These are phyloP conservation scores for Pygoscelis adeliae DNA, from an alignment of 2,113 vertebrate genomes.

Conservation along the genomic window DNA sequence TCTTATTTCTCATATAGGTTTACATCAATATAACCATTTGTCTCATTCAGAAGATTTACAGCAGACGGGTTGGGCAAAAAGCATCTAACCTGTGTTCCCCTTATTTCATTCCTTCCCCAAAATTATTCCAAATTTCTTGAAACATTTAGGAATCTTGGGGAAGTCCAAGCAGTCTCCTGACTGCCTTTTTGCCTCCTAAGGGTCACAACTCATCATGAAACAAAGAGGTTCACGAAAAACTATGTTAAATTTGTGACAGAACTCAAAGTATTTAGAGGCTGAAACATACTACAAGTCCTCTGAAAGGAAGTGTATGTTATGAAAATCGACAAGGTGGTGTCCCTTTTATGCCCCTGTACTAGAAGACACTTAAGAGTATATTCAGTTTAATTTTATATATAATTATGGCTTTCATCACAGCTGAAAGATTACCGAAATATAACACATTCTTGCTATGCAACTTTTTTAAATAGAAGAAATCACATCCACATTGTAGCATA, in stretches of 20 bases:
- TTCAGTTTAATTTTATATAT: background rate
- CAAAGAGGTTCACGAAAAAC: background rate
- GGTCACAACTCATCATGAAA: background rate
- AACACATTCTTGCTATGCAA: background rate
- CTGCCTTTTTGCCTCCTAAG: background rate
- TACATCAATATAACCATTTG: background rate
- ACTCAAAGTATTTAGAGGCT: background rate
- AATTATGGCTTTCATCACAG: background rate
- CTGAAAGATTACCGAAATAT: background rate
- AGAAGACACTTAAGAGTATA: background rate
- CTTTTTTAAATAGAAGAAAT: background rate
- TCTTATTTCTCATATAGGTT: background rate
- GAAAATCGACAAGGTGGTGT: background rate
- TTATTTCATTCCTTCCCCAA: background rate
- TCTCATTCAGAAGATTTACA: background rate
- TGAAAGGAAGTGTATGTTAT: background rate
- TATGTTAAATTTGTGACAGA: background rate
- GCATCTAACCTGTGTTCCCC: background rate
- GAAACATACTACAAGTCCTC: background rate
- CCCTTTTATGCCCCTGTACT: background rate
- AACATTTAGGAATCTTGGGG: background rate
- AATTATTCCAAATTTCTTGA: background rate
- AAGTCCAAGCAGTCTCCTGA: background rate
- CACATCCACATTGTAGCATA: background rate
- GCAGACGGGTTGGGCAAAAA: background rate